phyloP scores from a whole-genome alignment of 2,113 vertebrate species.

The Notothenia coriiceps region DNA sequence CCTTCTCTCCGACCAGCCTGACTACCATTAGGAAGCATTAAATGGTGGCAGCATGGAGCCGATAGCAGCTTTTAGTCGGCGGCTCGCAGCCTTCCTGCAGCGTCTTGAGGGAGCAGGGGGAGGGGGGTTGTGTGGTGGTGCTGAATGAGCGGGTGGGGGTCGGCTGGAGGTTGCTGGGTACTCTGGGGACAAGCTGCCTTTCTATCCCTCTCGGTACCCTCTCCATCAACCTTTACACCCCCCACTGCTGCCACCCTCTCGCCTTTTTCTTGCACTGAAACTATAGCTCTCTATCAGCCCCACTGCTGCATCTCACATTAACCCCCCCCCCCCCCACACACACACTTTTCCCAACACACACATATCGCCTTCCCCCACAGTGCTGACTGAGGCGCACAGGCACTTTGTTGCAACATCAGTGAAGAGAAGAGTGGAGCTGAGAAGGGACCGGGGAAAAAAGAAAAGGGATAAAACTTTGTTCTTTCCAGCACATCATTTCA shows the following conservation, averaged over 20 bases:
- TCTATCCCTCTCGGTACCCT: constrained; percentile 15
- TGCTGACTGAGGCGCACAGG: constrained; percentile 46
- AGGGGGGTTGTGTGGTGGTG: not conserved
- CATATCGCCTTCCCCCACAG: constrained; percentile 34
- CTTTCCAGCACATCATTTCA: constrained; percentile 54
- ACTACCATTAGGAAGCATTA: constrained; percentile 39
- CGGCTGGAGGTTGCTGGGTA: constrained; percentile 18
- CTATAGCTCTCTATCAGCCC: constrained; percentile 28
- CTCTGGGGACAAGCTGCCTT: constrained; percentile 53
- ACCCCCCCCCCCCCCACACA: not conserved
- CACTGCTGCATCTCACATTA: constrained; percentile 23
- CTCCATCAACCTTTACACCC: constrained; percentile 27
- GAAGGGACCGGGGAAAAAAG: constrained; percentile 10
- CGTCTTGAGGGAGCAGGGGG: constrained; percentile 34
- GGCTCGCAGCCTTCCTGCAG: constrained; percentile 44
- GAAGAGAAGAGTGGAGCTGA: constrained; percentile 40
- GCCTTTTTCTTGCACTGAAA: not conserved
- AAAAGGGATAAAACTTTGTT: constrained; percentile 62
- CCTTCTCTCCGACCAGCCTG: not conserved
- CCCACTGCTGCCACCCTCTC: constrained; percentile 6
- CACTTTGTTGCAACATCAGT: constrained; percentile 65
- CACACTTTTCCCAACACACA: constrained; percentile 1
- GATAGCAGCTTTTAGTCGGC: constrained; percentile 45
- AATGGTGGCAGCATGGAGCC: constrained; percentile 29
- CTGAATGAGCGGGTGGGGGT: constrained; percentile 28